These are phyloP conservation scores for Tetraneura akinire DNA, from an alignment of 1,140 invertebrate species.

Conservation along the genomic window DNA sequence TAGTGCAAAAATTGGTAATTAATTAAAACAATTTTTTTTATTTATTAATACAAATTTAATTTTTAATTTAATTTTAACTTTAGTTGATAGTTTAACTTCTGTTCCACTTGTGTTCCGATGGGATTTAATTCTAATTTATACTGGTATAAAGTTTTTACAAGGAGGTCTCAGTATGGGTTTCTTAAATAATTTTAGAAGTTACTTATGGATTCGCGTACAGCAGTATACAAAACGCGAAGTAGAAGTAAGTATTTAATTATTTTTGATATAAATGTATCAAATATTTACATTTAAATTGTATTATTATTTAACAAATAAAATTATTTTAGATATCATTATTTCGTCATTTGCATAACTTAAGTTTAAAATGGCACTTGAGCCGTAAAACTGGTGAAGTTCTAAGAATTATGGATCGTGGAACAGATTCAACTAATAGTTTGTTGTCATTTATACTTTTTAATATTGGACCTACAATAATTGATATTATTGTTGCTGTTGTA, in stretches of 20 bases:
- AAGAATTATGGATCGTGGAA: conserved; percentile 91
- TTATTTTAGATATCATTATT: conserved; percentile 70
- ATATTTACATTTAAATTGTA: background rate
- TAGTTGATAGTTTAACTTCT: conserved; percentile 74
- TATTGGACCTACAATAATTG: conserved; percentile 87
- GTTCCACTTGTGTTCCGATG: conserved; percentile 71
- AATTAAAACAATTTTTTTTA: no score
- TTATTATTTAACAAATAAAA: background rate
- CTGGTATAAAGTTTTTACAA: conserved; percentile 87
- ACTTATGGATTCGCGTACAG: conserved; percentile 92
- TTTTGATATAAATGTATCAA: background rate
- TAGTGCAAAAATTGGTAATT: conserved; percentile 76
- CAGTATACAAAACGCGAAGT: conserved; percentile 93
- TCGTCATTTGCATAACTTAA: conserved; percentile 81
- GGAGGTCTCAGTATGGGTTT: conserved; percentile 91
- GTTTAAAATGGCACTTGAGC: conserved; percentile 85
- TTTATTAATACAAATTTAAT: background rate
- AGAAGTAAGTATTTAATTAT: conserved; percentile 65
- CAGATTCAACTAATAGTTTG: conserved; percentile 90
- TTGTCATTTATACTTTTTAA: conserved; percentile 86
- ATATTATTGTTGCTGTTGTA: conserved; percentile 89
- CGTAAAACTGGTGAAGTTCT: conserved; percentile 95
- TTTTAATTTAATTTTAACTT: conserved; percentile 57
- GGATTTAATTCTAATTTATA: conserved; percentile 86
- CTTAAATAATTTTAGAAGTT: conserved; percentile 86